Conservation (phyloP, 2,113 vertebrate species). For the Ahaetulla prasina region DNA sequence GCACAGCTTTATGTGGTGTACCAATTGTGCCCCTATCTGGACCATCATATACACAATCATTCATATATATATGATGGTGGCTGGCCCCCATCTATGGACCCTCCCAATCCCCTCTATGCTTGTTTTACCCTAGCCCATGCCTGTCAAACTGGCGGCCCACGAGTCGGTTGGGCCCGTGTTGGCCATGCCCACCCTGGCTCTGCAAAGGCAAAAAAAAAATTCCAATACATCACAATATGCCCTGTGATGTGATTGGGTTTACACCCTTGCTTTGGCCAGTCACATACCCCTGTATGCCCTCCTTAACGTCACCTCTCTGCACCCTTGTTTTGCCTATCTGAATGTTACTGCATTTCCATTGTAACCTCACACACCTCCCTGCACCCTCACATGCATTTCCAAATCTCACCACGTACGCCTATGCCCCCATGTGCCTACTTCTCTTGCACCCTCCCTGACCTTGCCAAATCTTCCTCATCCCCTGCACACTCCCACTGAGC, state of each 20-base stretch:
- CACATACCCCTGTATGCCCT: not conserved
- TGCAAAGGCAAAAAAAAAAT: too few species aligned
- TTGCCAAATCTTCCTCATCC: not conserved
- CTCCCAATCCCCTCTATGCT: not conserved
- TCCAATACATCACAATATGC: too few species aligned
- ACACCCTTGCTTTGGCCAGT: not conserved
- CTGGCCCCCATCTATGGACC: not conserved
- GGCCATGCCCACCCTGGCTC: too few species aligned
- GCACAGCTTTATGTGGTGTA: not conserved
- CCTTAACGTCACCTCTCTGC: too few species aligned
- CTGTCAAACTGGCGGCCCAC: too few species aligned
- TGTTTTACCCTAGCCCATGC: not conserved
- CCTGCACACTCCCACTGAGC: not conserved
- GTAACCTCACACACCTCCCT: not conserved
- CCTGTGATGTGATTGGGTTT: too few species aligned
- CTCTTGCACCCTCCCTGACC: not conserved
- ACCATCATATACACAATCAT: not conserved
- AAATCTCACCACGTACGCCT: not conserved
- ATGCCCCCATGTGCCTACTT: not conserved
- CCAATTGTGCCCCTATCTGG: not conserved
- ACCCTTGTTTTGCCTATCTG: not conserved
- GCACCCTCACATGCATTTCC: not conserved
- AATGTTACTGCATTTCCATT: not conserved
- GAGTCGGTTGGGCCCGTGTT: too few species aligned
- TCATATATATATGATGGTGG: not conserved